Evolutionary conservation across 2,888 invertebrate genomes (phyloP), one percentile per base, ranked within the genome.

Genomic region (Bombylius discolor): DNA sequence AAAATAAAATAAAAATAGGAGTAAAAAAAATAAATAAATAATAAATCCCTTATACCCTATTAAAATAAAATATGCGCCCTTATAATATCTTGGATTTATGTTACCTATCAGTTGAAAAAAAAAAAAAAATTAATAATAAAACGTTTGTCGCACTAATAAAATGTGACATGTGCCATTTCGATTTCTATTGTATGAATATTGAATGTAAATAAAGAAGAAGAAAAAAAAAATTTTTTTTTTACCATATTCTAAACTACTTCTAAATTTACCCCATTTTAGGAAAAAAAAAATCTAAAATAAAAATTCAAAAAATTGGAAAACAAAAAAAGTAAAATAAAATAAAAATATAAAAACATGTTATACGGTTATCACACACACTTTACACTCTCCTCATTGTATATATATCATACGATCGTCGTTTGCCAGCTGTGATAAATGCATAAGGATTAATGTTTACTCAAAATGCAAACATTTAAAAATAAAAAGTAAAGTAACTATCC

Each of bases 81-180:
- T 49, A 33, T 33, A 23, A 23, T 23, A 23, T 23, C 23, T 23
- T 23, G 23, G 23, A 23, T 23, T 23, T 23, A 23, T 23, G 23
- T 23, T 23, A 23, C 23, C 23, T 23, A 23, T 23, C 23, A 23
- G 23, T 23, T 36, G 34, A 5, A 36, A 36, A 36, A 36, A 36
- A 36, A 36, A 36, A 36, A 36, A 36, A 36, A 39, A 39, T 39
- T 23, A 34, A 23, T 9, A 3, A 49, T 33, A 14, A 33, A 33
- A 33, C 32, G 32, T 34, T 49, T 39, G 36, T 14, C 14, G 49
- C 6, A 14, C 39, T 45, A 51, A 51, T 51, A 46, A 52, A 46
- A 33, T 45, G 45, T 45, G 51, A 52, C 51, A 52, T 52, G 51
- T 52, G 51, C 51, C 51, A 52, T 45, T 52, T 52, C 45, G 44